phyloP scores from a whole-genome alignment of 2,113 vertebrate genomes.

The Fulica atra region DNA sequence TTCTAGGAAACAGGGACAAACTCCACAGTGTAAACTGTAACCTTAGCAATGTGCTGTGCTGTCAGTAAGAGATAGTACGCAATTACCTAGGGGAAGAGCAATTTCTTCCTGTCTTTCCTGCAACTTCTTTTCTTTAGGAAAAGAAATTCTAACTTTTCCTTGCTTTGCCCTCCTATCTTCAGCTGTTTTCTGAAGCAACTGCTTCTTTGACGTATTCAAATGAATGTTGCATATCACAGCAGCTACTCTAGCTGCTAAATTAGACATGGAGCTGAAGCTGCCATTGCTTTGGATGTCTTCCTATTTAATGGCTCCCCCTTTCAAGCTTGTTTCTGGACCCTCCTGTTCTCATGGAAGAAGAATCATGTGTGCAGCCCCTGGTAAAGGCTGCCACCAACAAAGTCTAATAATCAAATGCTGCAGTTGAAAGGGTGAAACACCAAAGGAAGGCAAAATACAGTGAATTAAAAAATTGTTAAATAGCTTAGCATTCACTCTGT shows the following conservation, averaged over 20 bases:
- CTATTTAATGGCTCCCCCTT: neutral
- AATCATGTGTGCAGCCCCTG: neutral
- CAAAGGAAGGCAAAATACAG: neutral
- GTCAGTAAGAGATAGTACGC: neutral
- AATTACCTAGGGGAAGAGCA: neutral
- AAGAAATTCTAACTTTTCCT: neutral
- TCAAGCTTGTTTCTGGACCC: rapidly evolving
- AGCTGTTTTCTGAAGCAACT: neutral
- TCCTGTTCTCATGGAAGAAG: neutral
- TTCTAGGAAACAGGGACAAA: slow-evolving; percentile 13
- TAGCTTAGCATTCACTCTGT: neutral
- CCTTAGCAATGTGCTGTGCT: neutral
- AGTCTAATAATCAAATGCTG: neutral
- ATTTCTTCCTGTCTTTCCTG: neutral
- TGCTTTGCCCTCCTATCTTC: neutral
- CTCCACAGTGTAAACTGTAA: neutral
- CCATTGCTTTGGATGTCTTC: neutral
- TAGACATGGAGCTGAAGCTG: neutral
- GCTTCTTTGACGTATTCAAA: neutral
- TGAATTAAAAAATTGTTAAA: neutral
- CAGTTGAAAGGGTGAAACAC: neutral
- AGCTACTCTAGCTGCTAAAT: neutral
- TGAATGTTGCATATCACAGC: neutral
- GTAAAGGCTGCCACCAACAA: neutral
- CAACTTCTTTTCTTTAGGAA: neutral